A percentile compares a stretch with the other conserved stretches of the same genome.
These are phyloP conservation scores for Laticauda laticaudata DNA, from an alignment of 2,113 vertebrate genomes.

Conservation along the genomic window DNA sequence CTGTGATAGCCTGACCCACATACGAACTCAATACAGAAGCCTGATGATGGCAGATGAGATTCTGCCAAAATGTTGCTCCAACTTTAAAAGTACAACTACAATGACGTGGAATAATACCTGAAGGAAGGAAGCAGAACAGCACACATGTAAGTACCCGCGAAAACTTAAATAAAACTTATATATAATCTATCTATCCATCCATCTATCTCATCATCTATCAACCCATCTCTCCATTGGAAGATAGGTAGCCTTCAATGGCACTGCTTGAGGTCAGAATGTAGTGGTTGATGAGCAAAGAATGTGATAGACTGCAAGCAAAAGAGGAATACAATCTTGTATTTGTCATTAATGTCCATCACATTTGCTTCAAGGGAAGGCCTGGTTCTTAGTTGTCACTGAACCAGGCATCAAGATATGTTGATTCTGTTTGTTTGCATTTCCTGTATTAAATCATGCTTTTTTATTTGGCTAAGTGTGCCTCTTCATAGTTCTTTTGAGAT, in stretches of 20 bases:
- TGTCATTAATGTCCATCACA: background rate
- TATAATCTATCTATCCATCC: too few relatives aligned
- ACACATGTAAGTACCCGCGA: too few relatives aligned
- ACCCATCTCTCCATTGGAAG: background rate
- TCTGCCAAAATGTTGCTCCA: too few relatives aligned
- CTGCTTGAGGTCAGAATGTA: background rate
- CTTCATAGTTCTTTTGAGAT: background rate
- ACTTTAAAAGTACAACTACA: too few relatives aligned
- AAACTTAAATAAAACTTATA: too few relatives aligned
- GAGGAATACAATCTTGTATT: background rate
- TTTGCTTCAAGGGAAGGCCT: background rate
- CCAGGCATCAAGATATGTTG: background rate
- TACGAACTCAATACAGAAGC: too few relatives aligned
- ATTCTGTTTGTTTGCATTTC: background rate
- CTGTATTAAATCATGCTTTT: background rate
- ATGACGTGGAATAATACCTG: too few relatives aligned
- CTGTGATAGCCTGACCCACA: too few relatives aligned
- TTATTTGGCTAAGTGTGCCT: background rate
- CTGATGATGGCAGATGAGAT: too few relatives aligned
- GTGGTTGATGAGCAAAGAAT: background rate
- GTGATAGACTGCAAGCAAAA: background rate
- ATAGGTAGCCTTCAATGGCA: background rate
- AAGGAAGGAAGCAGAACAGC: too few relatives aligned
- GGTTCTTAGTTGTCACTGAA: background rate
- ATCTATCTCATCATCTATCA: background rate